Evolutionary conservation across 2,888 invertebrate genomes (phyloP), one percentile per base, ranked within the genome.

Genomic region (Elmis aenea): DNA sequence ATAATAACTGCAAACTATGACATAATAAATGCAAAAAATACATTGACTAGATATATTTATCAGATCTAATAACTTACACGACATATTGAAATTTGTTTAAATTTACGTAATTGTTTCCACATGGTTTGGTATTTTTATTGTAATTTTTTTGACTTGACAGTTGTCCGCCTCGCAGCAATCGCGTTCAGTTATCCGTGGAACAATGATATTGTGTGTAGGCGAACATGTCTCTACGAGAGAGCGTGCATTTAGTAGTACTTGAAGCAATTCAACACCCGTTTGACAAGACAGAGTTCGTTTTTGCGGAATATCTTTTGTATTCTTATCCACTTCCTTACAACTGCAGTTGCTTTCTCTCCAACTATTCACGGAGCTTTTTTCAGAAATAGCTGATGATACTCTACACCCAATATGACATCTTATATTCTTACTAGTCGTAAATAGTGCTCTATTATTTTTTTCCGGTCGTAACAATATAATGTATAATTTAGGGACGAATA

Each of bases 401-500:
- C 68, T 61, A 11, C 71, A 68, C 16, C 77, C 82, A 43, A 83
- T 75, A 63, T 83, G 82, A 59, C 81, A 81, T 26, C 82, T 21
- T 14, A 85, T 80, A 43, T 79, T 77, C 55, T 82, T 83, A 34
- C 81, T 77, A 2, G 85, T 85, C 4, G 83, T 81, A 66, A 85
- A 85, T 45, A 81, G 75, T 13, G 81, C 79, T 26, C 86, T 71
- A 51, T 83, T 83, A 66, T 88, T 88, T 57, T 79, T 77, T 66
- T 85, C 82, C 3, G 87, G 86, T 39, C 79, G 75, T 53, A 81
- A 72, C 22, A 85, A 61, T 46, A 86, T 85, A 54, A 85, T 83
- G 64, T 83, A 87, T 25, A 85, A 67, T 67, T 86, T 85, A 2
- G 85, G 86, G 45, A 83, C 72, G 67, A 87, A 85, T 37, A 86